Conservation (phyloP, 1,140 invertebrate species). For the Mamestra configurata region DNA sequence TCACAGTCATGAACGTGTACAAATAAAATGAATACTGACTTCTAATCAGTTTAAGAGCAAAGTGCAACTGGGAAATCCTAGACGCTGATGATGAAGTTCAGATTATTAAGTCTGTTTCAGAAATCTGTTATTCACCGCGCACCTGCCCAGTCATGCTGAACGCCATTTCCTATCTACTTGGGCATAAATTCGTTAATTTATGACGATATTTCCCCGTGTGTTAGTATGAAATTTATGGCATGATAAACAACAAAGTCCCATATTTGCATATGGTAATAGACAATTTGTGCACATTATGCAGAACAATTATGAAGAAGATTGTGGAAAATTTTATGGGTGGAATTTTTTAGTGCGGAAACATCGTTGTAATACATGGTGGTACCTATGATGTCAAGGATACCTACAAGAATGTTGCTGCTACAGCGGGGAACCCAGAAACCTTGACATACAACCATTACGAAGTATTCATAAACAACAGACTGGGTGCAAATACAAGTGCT, state of each 20-base stretch:
- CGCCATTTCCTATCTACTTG: background rate
- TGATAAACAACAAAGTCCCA: constrained; percentile 15
- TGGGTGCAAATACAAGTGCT: background rate
- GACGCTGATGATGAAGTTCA: background rate
- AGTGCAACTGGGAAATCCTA: background rate
- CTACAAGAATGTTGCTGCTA: background rate
- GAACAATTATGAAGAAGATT: constrained; percentile 18
- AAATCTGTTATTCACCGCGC: background rate
- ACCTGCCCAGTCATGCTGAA: background rate
- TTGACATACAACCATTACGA: constrained; percentile 12
- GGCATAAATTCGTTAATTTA: constrained; percentile 5
- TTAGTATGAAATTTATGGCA: constrained; percentile 4
- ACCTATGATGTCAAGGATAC: background rate
- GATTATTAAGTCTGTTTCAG: background rate
- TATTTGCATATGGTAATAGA: constrained; percentile 31
- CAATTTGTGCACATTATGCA: constrained; percentile 31
- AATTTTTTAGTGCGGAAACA: constrained; percentile 9
- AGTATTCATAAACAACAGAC: background rate
- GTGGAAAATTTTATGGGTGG: constrained; percentile 22
- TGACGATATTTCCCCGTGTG: background rate
- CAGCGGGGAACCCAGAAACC: constrained; percentile 25
- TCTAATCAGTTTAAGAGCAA: background rate
- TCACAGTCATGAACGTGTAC: background rate
- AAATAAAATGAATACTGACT: background rate
- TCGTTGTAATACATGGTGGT: background rate